Percentiles rank a stretch among this genome's conserved stretches.
Conservation (phyloP, 2,113 vertebrate genomes). For the Tonatia bakeri region DNA sequence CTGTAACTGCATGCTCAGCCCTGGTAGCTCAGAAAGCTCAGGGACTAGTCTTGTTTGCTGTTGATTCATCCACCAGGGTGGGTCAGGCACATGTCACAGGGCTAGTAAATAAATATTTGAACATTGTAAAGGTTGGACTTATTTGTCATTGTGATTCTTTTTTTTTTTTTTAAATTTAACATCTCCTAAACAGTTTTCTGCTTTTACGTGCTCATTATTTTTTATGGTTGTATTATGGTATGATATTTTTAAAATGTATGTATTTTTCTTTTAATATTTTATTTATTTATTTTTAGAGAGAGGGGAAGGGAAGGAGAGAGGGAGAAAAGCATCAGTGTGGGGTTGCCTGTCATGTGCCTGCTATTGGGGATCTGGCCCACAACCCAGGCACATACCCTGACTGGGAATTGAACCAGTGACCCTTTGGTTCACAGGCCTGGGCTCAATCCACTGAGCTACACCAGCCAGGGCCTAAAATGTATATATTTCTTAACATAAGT, state of each 20-base stretch:
- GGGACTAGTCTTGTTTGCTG: neutral
- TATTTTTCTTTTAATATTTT: neutral
- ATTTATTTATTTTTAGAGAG: no score
- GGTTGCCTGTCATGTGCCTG: no score
- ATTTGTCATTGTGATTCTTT: neutral
- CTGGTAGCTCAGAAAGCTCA: neutral
- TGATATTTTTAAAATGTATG: neutral
- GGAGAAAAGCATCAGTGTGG: no score
- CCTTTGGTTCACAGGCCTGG: no score
- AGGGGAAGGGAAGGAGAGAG: no score
- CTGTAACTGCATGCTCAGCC: neutral
- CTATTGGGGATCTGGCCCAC: no score
- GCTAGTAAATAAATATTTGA: neutral
- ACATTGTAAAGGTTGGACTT: neutral
- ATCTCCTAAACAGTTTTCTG: neutral
- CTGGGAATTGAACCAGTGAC: no score
- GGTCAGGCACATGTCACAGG: neutral
- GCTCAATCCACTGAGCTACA: no score
- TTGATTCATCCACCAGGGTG: neutral
- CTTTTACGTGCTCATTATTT: neutral
- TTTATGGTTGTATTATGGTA: neutral
- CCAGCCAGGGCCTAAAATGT: neutral
- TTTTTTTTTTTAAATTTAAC: neutral
- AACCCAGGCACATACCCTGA: no score
- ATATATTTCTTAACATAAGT: neutral